Percentiles rank a stretch among this genome's conserved stretches.
Conservation (phyloP, 2,113 vertebrate genomes). For the Pluvianellus socialis region DNA sequence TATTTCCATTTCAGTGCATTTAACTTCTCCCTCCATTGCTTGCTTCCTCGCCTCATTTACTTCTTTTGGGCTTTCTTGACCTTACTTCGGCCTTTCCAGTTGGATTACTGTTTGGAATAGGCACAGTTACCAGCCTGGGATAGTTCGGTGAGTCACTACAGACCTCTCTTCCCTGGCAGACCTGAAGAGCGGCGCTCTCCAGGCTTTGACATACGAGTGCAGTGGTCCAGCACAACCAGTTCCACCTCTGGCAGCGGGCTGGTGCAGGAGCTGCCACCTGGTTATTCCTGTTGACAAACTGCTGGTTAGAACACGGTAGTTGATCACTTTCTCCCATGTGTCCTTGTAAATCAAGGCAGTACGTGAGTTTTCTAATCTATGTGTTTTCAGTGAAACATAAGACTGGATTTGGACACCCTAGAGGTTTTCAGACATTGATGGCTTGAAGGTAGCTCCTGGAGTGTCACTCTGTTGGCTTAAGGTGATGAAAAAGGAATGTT, state of each 20-base stretch:
- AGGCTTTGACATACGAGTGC: neutral
- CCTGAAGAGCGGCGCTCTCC: neutral
- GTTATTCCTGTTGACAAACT: neutral
- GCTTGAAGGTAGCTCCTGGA: neutral
- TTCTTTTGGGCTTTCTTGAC: constrained; percentile 15
- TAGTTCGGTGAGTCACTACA: neutral
- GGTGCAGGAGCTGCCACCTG: neutral
- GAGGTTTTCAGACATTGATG: neutral
- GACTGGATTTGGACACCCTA: neutral
- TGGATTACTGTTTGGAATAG: neutral
- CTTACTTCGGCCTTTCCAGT: neutral
- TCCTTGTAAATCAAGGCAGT: neutral
- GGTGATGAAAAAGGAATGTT: constrained; percentile 8
- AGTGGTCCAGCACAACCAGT: neutral
- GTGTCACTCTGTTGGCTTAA: neutral
- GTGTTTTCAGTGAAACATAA: neutral
- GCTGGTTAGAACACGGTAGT: neutral
- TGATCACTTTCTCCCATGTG: neutral
- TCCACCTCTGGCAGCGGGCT: neutral
- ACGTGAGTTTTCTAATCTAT: neutral
- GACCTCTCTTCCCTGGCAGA: neutral
- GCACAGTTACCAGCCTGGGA: neutral
- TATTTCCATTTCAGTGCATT: constrained; percentile 3
- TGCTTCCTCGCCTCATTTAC: neutral
- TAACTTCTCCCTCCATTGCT: neutral